A percentile compares a stretch with the other conserved stretches of the same genome.
Evolutionary conservation across 1,140 invertebrate species (phyloP).

Genomic region (Macrocentrus cingulum): DNA sequence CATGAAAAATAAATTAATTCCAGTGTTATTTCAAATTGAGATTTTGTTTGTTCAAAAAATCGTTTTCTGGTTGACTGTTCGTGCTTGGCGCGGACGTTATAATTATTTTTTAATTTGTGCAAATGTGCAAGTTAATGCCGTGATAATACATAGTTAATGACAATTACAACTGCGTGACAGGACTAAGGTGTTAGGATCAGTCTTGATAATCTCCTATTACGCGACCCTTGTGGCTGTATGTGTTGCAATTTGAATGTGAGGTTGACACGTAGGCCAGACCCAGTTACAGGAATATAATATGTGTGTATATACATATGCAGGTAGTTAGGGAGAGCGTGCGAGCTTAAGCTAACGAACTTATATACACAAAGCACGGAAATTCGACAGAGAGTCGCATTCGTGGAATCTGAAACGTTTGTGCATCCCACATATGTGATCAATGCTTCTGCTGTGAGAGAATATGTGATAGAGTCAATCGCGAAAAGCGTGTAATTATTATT

Average conservation of each 20-base stretch:
- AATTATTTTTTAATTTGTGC: too few species aligned
- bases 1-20: too few species aligned
- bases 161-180: neutral
- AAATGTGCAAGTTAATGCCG: too few species aligned
- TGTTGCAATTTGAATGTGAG: slow-evolving; percentile 19
- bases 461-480: slow-evolving; percentile 2
- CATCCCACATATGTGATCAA: slow-evolving; percentile 21
- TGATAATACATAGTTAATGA: too few species aligned
- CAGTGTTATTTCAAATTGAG: too few species aligned
- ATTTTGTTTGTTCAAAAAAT: too few species aligned
- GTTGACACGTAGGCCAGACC: slow-evolving; percentile 9
- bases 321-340: too few species aligned
- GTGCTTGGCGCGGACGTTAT: too few species aligned
- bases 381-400: neutral
- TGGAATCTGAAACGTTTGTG: slow-evolving; percentile 11
- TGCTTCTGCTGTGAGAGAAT: slow-evolving; percentile 19
- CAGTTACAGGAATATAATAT: slow-evolving; percentile 5
- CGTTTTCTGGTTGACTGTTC: too few species aligned
- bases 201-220: slow-evolving; percentile 16
- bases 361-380: too few species aligned
- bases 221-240: neutral
- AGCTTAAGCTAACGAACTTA: too few species aligned
- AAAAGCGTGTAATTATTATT: slow-evolving; percentile 15
- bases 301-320: neutral
- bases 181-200: neutral